Conservation (phyloP, 2,888 invertebrate genomes). For the Synanthedon tipuliformis region DNA sequence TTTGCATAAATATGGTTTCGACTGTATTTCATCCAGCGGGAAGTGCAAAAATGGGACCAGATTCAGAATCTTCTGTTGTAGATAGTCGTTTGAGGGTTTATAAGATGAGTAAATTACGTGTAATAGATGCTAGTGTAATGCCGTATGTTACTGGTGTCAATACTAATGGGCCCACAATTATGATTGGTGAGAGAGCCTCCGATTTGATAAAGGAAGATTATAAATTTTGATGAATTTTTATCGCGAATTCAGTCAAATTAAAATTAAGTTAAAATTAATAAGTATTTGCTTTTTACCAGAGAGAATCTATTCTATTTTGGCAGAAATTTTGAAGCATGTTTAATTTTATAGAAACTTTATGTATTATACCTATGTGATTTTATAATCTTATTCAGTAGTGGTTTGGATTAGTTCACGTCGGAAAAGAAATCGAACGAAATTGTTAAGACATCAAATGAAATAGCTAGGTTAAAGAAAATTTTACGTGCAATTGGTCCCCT, state of each 20-base stretch:
- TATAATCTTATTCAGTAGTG: too few species aligned
- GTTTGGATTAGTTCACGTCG: too few species aligned
- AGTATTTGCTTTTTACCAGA: too few species aligned
- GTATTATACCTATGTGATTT: too few species aligned
- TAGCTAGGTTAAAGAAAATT: not conserved
- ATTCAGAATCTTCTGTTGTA: slow-evolving; percentile 41
- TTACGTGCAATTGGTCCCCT: not conserved
- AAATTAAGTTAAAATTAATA: too few species aligned
- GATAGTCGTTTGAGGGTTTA: slow-evolving; percentile 74
- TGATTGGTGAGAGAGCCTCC: slow-evolving; percentile 83
- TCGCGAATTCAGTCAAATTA: too few species aligned
- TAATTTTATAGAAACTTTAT: too few species aligned
- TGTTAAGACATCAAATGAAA: not conserved
- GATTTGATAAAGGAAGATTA: slow-evolving; percentile 75
- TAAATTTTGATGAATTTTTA: not conserved
- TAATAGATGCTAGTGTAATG: slow-evolving; percentile 84
- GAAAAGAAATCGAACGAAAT: not conserved
- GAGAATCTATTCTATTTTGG: too few species aligned
- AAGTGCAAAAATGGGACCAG: slow-evolving; percentile 71
- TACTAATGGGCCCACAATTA: slow-evolving; percentile 81
- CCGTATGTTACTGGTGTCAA: slow-evolving; percentile 80
- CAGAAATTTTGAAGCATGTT: too few species aligned
- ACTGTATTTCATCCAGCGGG: slow-evolving; percentile 78
- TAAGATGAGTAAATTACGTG: slow-evolving; percentile 73
- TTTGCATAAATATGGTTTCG: slow-evolving; percentile 51